Evolutionary conservation across 2,797 vertebrate genomes (phyloP), one percentile per base, ranked within the genome.

Genomic region (Labroides dimidiatus): DNA sequence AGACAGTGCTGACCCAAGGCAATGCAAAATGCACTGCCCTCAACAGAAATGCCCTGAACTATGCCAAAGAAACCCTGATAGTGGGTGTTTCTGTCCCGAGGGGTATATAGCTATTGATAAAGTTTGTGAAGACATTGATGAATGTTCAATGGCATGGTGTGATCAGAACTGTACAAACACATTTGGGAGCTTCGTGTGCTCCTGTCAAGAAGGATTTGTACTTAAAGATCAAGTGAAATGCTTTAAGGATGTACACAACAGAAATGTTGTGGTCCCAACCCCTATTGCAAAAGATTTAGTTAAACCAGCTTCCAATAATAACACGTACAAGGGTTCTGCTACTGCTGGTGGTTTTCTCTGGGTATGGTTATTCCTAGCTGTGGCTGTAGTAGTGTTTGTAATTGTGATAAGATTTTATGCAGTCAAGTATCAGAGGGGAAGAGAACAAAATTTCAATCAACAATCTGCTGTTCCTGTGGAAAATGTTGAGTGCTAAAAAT

Each of bases 101-200:
- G 94, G 94, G 44, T 94, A 71, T 17, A 3, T 94, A 21, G 0
- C 0, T 0, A 41, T 16, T 2, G 66, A 20, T 0, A 0, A 8
- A 0, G 1, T 70, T 1, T 94, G 93, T 4, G 36, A 24, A 23
- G 90, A 94, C 49, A 68, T 86, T 0, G 2, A 93, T n/a, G 93
- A 94, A 55, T 94, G 93, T 57, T 0, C 0, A 0, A 56, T n/a
- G 5, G 0, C 5, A 0, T 0, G 0, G 1, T 94, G 93, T 23
- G 54, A 65, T 0, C 84, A 91, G 0, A 0, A 1, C 0, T 94
- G 93, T 52, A 9, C 5, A 0, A 94, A 94, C 68, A 87, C 76
- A 0, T 66, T 79, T 1, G 93, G 93, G n/a, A 50, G 84, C 63
- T 94, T 80, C n/a, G 7, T 15, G 17, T 94, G 93, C 33, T 79